These are phyloP conservation scores for Crax fasciolata DNA, from an alignment of 2,797 vertebrate species.

Conservation along the genomic window DNA sequence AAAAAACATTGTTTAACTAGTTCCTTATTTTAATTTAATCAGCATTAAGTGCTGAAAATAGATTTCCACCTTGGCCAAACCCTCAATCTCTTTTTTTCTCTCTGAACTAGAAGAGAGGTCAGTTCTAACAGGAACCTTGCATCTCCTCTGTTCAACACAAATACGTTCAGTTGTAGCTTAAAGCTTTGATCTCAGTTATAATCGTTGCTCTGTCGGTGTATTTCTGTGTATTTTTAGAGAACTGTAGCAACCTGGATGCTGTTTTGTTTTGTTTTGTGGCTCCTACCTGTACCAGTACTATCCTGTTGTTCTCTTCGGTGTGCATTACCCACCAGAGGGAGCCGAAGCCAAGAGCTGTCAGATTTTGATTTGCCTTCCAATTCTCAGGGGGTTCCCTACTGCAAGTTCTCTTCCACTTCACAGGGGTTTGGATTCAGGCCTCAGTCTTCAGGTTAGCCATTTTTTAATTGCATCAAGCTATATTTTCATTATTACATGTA, in stretches of 20 bases:
- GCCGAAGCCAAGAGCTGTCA: slow-evolving; percentile 4
- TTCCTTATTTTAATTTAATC: background rate
- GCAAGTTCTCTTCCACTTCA: background rate
- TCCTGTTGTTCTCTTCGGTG: background rate
- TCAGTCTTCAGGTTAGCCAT: background rate
- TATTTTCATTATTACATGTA: background rate
- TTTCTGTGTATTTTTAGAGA: background rate
- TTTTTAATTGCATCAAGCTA: background rate
- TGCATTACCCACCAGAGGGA: slow-evolving; percentile 58
- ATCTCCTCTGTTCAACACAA: background rate
- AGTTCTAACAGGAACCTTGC: background rate
- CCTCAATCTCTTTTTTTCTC: background rate
- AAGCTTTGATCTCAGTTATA: background rate
- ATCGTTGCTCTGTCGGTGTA: background rate
- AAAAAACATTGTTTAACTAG: background rate
- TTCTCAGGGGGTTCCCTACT: background rate
- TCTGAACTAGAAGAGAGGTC: background rate
- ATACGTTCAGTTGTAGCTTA: background rate
- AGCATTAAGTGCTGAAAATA: background rate
- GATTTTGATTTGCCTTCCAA: background rate
- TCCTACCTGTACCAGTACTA: background rate
- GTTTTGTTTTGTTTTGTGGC: background rate
- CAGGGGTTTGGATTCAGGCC: background rate
- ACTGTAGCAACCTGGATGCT: background rate
- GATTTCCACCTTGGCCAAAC: background rate